These are phyloP conservation scores for Corapipo altera DNA, from an alignment of 2,113 vertebrate species.

Conservation along the genomic window DNA sequence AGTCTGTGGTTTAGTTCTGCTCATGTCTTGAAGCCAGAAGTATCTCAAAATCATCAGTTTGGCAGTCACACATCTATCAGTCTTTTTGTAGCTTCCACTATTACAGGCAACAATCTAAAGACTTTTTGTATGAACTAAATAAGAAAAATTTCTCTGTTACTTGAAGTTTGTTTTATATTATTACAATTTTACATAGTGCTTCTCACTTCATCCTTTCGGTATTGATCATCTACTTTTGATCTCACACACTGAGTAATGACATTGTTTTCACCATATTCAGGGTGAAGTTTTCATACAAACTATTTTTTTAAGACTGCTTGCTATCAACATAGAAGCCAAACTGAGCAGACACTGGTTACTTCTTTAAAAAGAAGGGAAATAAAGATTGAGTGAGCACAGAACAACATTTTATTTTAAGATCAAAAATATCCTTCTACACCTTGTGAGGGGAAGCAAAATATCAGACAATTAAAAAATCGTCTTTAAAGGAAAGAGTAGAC, in stretches of 20 bases:
- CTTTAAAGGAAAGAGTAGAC: neutral
- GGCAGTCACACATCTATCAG: neutral
- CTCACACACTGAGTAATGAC: neutral
- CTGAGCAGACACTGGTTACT: neutral
- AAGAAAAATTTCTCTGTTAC: neutral
- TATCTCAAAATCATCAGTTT: neutral
- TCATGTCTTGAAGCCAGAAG: constrained; percentile 1
- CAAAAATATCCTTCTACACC: neutral
- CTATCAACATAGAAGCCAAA: neutral
- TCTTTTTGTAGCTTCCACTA: neutral
- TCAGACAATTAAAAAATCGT: neutral
- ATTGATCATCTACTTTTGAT: constrained; percentile 12
- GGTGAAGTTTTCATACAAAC: neutral
- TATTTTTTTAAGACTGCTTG: neutral
- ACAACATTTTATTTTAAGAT: neutral
- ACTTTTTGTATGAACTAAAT: neutral
- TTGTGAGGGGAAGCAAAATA: neutral
- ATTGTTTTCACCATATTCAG: neutral
- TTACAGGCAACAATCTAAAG: neutral
- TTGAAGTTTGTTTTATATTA: neutral
- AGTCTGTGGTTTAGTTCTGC: neutral
- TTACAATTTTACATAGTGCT: neutral
- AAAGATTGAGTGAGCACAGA: neutral
- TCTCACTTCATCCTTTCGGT: constrained; percentile 1
- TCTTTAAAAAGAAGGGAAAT: neutral